A percentile compares a stretch with the other conserved stretches of the same genome.
These are phyloP conservation scores for Pipa parva DNA, from an alignment of 2,113 vertebrate species.

Conservation along the genomic window DNA sequence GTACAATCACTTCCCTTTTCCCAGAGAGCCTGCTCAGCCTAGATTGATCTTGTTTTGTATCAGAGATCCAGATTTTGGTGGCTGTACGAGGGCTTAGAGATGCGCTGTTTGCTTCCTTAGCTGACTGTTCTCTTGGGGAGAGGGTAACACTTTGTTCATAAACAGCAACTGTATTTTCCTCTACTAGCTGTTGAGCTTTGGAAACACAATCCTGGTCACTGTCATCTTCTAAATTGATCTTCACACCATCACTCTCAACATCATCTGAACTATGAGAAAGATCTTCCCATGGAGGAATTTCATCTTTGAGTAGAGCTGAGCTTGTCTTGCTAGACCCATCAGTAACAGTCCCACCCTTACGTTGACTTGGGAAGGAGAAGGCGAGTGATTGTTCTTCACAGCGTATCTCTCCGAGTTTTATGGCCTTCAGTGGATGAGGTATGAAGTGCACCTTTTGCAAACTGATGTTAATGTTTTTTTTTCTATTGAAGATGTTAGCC, in stretches of 20 bases:
- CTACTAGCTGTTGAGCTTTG: not conserved
- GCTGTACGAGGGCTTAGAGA: conserved; percentile 1
- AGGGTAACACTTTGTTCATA: not conserved
- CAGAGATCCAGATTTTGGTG: conserved; percentile 26
- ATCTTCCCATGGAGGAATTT: conserved; percentile 6
- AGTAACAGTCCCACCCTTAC: not conserved
- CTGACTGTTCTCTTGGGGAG: conserved; percentile 1
- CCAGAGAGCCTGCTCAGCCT: not conserved
- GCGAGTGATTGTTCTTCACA: conserved; percentile 55
- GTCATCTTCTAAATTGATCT: conserved; percentile 48
- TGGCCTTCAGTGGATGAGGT: conserved; percentile 57
- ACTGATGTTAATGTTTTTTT: conserved; percentile 53
- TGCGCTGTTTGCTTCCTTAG: not conserved
- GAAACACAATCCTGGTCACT: conserved; percentile 53
- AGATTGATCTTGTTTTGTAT: not conserved
- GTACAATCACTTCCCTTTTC: too few relatives aligned
- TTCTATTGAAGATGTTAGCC: conserved; percentile 58
- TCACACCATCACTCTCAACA: conserved; percentile 34
- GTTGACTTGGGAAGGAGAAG: conserved; percentile 34
- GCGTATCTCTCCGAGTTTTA: conserved; percentile 60
- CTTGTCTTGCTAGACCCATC: not conserved
- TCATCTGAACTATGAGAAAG: not conserved
- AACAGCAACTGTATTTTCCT: too few relatives aligned
- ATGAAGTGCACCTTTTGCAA: conserved; percentile 65
- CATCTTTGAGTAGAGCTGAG: not conserved